A percentile compares a stretch with the other conserved stretches of the same genome.
Conservation (phyloP, 2,888 invertebrate species). For the Euclidia mi region DNA sequence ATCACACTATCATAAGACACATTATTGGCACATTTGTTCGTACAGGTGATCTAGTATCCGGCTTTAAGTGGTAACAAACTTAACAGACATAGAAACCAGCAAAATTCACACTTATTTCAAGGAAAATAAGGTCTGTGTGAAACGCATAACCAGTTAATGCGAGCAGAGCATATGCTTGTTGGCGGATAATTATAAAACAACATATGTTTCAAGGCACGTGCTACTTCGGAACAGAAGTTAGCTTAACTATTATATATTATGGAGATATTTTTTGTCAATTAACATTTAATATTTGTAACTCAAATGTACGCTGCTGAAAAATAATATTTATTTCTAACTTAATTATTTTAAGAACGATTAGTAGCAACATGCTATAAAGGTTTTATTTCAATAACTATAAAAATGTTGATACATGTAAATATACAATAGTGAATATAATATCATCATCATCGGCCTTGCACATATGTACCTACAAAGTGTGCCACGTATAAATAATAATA, state of each 20-base stretch:
- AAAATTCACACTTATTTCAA: constrained; percentile 20
- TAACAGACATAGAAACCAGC: constrained; percentile 17
- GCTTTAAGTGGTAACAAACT: constrained; percentile 37
- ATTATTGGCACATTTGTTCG: constrained; percentile 41
- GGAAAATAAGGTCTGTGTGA: background rate
- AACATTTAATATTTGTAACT: no score
- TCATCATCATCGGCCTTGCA: no score
- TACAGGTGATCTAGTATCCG: constrained; percentile 54
- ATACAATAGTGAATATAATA: no score
- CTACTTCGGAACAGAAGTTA: constrained; percentile 54
- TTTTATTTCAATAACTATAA: no score
- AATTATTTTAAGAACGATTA: no score
- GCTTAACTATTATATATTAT: background rate
- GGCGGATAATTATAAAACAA: constrained; percentile 69
- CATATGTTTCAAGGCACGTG: constrained; percentile 75
- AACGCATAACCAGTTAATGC: constrained; percentile 19
- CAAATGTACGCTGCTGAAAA: no score
- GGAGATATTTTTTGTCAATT: background rate
- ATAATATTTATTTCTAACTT: no score
- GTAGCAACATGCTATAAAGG: no score
- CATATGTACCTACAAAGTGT: no score
- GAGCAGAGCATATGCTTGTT: constrained; percentile 62
- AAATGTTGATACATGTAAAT: no score
- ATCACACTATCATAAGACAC: constrained; percentile 22
- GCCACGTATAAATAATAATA: no score